Evolutionary conservation across 2,888 invertebrate species (phyloP), one percentile per base, ranked within the genome.

Genomic region (Eristalis tenax): DNA sequence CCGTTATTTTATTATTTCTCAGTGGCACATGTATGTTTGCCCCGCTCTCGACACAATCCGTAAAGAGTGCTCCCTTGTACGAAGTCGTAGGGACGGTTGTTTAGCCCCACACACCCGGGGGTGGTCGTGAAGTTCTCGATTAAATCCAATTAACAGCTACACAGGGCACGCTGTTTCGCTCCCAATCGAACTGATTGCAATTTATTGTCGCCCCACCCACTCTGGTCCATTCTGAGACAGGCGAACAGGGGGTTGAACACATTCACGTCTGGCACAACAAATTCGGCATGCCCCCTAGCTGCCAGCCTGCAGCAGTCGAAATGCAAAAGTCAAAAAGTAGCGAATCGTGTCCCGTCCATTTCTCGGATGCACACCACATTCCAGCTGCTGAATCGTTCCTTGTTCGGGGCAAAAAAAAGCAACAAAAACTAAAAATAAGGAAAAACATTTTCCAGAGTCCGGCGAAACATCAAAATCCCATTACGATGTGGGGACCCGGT

Each of bases 241-340:
- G n/a, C n/a, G n/a, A 15, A 56, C 35, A 23, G 22, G n/a, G 38
- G 59, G 74, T 23, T 71, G 59, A 61, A 40, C 50, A 65, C 23
- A 71, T 59, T 59, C 74, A 75, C 76, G 63, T 57, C 35, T 18
- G 63, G 68, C n/a, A 65, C 10, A 22, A 61, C 50, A 75, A 63
- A 63, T 66, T 35, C 32, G 79, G 38, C 76, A 83, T 69, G 77
- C 66, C 56, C n/a, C 1, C 56, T 56, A 22, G 56, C n/a, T n/a
- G 10, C 56, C 56, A n/a, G 26, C 26, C 0, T 32, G 5, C 32
- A 28, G 23, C 26, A 59, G 23, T 73, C 40, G 73, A 78, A 75
- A 50, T n/a, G 74, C 74, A 35, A 74, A 86, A 86, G 86, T 83
- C 86, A 79, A 86, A 86, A 86, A 86, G 86, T 86, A 83, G 63